A percentile compares a stretch with the other conserved stretches of the same genome.
Evolutionary conservation across 2,888 invertebrate genomes (phyloP).

Genomic region (Ochlodes sylvanus): DNA sequence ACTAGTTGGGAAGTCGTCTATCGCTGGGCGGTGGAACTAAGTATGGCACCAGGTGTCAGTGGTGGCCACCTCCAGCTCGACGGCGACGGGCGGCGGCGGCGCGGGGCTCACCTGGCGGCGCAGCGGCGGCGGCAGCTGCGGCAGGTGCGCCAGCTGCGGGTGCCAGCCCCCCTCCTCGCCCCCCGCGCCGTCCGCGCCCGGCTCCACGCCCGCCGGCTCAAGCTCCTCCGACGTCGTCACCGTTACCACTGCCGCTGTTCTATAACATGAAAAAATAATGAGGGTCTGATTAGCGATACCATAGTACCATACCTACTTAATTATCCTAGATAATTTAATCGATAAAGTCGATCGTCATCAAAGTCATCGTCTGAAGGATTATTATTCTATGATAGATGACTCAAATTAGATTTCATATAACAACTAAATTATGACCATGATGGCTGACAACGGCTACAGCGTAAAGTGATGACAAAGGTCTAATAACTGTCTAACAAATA

Average conservation of each 20-base stretch:
- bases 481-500: too few relatives aligned
- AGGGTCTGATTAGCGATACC: too few relatives aligned
- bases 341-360: too few relatives aligned
- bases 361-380: too few relatives aligned
- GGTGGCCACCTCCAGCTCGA: constrained; percentile 77
- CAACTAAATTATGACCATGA: neutral
- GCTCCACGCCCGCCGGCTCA: constrained; percentile 41
- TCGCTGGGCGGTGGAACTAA: constrained; percentile 12
- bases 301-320: too few relatives aligned
- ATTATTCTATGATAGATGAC: too few relatives aligned
- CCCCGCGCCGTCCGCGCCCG: constrained; percentile 39
- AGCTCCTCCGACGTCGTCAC: constrained; percentile 52
- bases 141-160: constrained; percentile 85
- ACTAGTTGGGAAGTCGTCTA: too few relatives aligned
- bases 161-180: constrained; percentile 68
- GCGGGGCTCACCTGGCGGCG: constrained; percentile 56
- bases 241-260: constrained; percentile 53
- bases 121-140: constrained; percentile 83
- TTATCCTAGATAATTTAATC: too few relatives aligned
- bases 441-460: too few relatives aligned
- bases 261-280: neutral
- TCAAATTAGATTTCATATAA: neutral
- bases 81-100: constrained; percentile 68
- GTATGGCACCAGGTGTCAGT: constrained; percentile 74
- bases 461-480: too few relatives aligned